Evolutionary conservation across 2,113 vertebrate genomes (phyloP), one percentile per base, ranked within the genome.

Genomic region (Macrotus californicus): DNA sequence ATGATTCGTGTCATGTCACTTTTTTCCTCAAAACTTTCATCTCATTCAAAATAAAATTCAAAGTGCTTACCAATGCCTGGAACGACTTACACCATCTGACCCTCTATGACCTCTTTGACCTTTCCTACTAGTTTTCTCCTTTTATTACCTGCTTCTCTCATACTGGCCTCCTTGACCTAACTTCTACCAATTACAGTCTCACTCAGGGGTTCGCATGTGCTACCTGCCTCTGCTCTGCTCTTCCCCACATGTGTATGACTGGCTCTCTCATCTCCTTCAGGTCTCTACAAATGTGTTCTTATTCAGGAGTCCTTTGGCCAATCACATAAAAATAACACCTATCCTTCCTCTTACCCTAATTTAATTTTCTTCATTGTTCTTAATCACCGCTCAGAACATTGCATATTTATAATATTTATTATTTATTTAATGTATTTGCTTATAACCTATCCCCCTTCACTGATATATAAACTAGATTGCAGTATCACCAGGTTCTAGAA

Each of bases 171-270:
- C 43, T 67, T 85, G 31, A 6, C 39, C 16, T 82, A 36, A 56
- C 46, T 72, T 46, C 19, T 70, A 14, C 15, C 26, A 36, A 36
- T 56, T 41, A 31, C 0, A 83, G 48, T 29, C 18, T 7, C 6
- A 19, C 4, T 34, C 31, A 11, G n/a, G 4, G 41, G 13, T 39
- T 6, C 41, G 34, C 31, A 0, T 41, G 6, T 11, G 5, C 26
- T 8, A 0, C 18, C 50, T 4, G 0, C 16, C 8, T 41, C 41
- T 34, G 8, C 4, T 81, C 0, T 2, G 3, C 8, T 81, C 24
- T 75, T 70, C 26, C 12, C 29, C 31, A 96, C 67, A 50, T 7
- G 5, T 39, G 41, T 29, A 48, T 13, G 87, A 80, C 13, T 7
- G 80, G 0, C 9, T 52, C 5, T 10, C 26, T 80, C 31, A 7